phyloP scores from a whole-genome alignment of 2,888 invertebrate genomes.

The Quadriops clusia region DNA sequence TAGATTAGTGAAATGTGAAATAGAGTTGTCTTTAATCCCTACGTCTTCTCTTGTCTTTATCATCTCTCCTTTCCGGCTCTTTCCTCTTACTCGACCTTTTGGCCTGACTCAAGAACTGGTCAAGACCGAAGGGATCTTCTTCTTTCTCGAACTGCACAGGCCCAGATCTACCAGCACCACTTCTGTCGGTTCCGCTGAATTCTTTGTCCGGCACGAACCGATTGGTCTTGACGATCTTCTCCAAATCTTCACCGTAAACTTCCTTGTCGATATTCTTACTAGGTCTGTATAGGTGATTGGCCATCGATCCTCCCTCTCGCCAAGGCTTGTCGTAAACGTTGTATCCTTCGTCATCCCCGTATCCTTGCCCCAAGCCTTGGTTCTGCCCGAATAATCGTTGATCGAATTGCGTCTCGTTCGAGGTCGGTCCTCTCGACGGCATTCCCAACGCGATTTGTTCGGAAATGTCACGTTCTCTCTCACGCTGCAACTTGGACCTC shows the following conservation, averaged over 20 bases:
- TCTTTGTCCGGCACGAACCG: slow-evolving; percentile 96
- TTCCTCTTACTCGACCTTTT: slow-evolving; percentile 66
- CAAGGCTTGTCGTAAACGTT: slow-evolving; percentile 98
- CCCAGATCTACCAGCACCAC: slow-evolving; percentile 58
- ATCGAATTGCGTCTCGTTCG: slow-evolving; percentile 82
- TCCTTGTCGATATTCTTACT: slow-evolving; percentile 81
- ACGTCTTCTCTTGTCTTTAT: slow-evolving; percentile 38
- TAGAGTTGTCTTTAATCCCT: slow-evolving; percentile 29
- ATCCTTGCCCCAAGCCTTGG: slow-evolving; percentile 70
- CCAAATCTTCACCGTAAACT: slow-evolving; percentile 81
- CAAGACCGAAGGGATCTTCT: slow-evolving; percentile 94
- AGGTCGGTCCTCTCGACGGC: slow-evolving; percentile 64
- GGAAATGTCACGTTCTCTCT: slow-evolving; percentile 92
- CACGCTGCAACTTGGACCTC: slow-evolving; percentile 73
- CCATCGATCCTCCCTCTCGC: slow-evolving; percentile 79
- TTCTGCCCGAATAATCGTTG: slow-evolving; percentile 90
- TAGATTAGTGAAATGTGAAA: too few species aligned
- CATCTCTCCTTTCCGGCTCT: slow-evolving; percentile 39
- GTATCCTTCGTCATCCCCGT: slow-evolving; percentile 94
- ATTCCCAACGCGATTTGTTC: slow-evolving; percentile 96
- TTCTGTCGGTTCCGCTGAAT: slow-evolving; percentile 81
- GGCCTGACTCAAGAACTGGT: slow-evolving; percentile 95
- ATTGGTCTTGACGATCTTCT: slow-evolving; percentile 76
- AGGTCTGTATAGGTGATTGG: slow-evolving; percentile 83
- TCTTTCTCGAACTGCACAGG: slow-evolving; percentile 93